phyloP scores from a whole-genome alignment of 2,797 vertebrate genomes.

The Cryptoblepharus egeriae region DNA sequence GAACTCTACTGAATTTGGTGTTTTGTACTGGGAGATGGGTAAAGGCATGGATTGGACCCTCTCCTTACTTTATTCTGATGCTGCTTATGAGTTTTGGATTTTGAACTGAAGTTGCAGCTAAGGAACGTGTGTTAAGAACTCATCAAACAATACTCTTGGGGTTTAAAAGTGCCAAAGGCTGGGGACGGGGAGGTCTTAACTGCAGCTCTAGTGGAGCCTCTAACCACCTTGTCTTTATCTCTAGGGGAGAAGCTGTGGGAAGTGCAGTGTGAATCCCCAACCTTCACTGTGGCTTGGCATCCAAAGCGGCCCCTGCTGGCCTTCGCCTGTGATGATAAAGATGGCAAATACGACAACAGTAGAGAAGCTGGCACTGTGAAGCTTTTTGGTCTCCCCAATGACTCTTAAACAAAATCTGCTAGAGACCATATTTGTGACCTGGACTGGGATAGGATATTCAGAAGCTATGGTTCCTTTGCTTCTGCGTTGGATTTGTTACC shows the following conservation, averaged over 20 bases:
- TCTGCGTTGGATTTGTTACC: background rate
- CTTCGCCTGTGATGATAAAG: slow-evolving; percentile 97
- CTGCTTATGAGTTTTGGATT: background rate
- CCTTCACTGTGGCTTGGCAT: slow-evolving; percentile 98
- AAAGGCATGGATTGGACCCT: slow-evolving; percentile 32
- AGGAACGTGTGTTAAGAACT: background rate
- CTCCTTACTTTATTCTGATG: background rate
- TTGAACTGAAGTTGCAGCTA: background rate
- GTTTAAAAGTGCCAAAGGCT: background rate
- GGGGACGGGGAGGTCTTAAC: background rate
- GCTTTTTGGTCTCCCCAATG: slow-evolving; percentile 95
- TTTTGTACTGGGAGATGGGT: too few species aligned
- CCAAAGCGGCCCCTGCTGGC: slow-evolving; percentile 94
- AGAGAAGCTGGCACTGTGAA: slow-evolving; percentile 96
- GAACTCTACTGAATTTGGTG: background rate
- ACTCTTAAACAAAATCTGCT: slow-evolving; percentile 78
- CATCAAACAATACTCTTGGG: background rate
- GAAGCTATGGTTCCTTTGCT: background rate
- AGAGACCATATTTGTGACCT: background rate
- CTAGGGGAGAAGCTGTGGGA: slow-evolving; percentile 98
- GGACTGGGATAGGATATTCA: background rate
- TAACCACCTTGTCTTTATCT: slow-evolving; percentile 39
- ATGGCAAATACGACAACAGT: slow-evolving; percentile 97
- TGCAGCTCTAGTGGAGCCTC: background rate
- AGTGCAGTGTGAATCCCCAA: slow-evolving; percentile 96